Evolutionary conservation across 1,140 invertebrate species (phyloP).

Genomic region (Drosophila elegans): DNA sequence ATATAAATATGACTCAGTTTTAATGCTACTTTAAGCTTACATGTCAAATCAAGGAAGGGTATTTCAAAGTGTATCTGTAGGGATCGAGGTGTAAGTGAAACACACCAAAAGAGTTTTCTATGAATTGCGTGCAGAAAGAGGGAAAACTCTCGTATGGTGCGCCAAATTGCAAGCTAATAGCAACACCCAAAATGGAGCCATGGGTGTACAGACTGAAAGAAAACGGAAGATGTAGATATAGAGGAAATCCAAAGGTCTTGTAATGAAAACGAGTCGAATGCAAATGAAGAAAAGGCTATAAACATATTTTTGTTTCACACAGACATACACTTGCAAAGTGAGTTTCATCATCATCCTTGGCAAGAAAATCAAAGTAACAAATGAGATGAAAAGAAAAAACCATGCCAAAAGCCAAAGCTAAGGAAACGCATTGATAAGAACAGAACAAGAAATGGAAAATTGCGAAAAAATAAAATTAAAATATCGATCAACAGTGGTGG

Average conservation of each 20-base stretch:
- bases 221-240: constrained; percentile 12
- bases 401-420: constrained; percentile 61
- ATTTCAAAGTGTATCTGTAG: no score
- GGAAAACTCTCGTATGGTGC: constrained; percentile 28
- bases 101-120: no score
- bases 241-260: constrained; percentile 31
- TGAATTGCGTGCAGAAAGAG: constrained; percentile 10
- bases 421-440: constrained; percentile 60
- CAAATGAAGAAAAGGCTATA: constrained; percentile 77
- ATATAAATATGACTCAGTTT: no score
- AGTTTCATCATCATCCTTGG: constrained; percentile 63
- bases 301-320: constrained; percentile 23
- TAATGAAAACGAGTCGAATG: constrained; percentile 78
- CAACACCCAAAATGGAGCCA: constrained; percentile 32
- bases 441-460: constrained; percentile 50
- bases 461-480: constrained; percentile 79
- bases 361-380: constrained; percentile 75
- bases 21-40: no score
- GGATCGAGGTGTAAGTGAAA: no score
- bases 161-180: constrained; percentile 67
- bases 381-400: constrained; percentile 54
- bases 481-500: constrained; percentile 76
- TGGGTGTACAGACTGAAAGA: constrained; percentile 1
- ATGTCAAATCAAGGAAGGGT: no score
- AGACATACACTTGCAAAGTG: constrained; percentile 17